phyloP scores from a whole-genome alignment of 2,888 invertebrate genomes.

The Thymelicus lineola region DNA sequence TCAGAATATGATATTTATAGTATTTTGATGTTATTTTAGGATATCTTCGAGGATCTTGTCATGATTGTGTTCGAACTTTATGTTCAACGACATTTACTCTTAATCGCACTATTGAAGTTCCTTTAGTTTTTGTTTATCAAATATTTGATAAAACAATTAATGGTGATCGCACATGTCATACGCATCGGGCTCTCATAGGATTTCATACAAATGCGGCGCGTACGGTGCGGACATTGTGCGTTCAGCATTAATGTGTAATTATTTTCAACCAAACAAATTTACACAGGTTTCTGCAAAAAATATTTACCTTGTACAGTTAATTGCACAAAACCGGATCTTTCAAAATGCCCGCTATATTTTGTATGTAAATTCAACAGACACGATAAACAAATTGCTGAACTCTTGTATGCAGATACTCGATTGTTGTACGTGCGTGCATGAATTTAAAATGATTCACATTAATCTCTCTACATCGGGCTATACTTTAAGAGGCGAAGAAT shows the following conservation, averaged over 20 bases:
- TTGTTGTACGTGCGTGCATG: conserved; percentile 39
- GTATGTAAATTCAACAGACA: conserved; percentile 39
- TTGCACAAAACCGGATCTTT: conserved; percentile 32
- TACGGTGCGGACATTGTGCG: too few species aligned
- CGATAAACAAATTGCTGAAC: conserved; percentile 39
- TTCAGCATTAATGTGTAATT: background rate
- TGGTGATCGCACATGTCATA: too few species aligned
- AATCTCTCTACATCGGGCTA: conserved; percentile 37
- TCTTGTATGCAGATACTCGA: conserved; percentile 38
- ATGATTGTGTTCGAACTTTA: too few species aligned
- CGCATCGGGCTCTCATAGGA: too few species aligned
- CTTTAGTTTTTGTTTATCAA: too few species aligned
- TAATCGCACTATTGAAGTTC: too few species aligned
- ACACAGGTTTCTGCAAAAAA: background rate
- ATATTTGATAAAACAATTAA: too few species aligned
- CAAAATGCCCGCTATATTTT: conserved; percentile 36
- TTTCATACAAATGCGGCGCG: too few species aligned
- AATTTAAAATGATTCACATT: conserved; percentile 39
- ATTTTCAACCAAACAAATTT: background rate
- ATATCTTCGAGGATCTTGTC: too few species aligned
- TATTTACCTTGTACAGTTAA: conserved; percentile 15
- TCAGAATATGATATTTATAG: background rate
- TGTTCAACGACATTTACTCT: too few species aligned
- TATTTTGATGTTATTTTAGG: too few species aligned
- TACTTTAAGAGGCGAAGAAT: conserved; percentile 37